phyloP scores from a whole-genome alignment of 1,140 invertebrate species.

The Lerema accius region DNA sequence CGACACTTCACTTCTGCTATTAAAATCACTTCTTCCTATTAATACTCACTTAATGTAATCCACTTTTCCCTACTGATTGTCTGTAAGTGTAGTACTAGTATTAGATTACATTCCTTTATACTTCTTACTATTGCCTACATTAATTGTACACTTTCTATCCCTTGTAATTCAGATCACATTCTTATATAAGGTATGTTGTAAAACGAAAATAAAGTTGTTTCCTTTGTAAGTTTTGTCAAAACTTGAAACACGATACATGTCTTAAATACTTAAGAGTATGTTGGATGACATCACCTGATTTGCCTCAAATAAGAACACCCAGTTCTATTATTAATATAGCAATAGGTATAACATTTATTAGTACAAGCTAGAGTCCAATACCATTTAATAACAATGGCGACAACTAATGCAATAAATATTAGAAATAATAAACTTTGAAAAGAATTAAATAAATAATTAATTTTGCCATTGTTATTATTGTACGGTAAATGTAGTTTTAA shows the following conservation, averaged over 20 bases:
- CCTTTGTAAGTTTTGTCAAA: too few relatives aligned
- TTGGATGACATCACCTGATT: background rate
- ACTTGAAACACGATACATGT: too few relatives aligned
- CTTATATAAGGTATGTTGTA: background rate
- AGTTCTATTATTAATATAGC: background rate
- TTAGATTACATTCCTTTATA: background rate
- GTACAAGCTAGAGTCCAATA: slow-evolving; percentile 1
- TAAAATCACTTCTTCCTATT: too few relatives aligned
- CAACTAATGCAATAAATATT: slow-evolving; percentile 1
- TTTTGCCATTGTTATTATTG: background rate
- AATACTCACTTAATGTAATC: too few relatives aligned
- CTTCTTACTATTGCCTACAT: background rate
- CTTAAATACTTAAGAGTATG: too few relatives aligned
- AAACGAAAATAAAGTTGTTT: too few relatives aligned
- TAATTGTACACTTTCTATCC: background rate
- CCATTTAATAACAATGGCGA: background rate
- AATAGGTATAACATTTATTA: background rate
- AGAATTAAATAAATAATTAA: background rate
- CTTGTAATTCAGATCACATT: slow-evolving; percentile 1
- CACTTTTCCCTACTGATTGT: background rate
- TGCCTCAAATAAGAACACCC: slow-evolving; percentile 1
- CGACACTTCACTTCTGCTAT: too few relatives aligned
- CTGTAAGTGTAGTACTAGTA: slow-evolving; percentile 1
- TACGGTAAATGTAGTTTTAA: slow-evolving; percentile 13
- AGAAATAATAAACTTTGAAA: background rate